Conservation (phyloP, 2,797 vertebrate genomes). For the Tokudaia tokunoshimensis region DNA sequence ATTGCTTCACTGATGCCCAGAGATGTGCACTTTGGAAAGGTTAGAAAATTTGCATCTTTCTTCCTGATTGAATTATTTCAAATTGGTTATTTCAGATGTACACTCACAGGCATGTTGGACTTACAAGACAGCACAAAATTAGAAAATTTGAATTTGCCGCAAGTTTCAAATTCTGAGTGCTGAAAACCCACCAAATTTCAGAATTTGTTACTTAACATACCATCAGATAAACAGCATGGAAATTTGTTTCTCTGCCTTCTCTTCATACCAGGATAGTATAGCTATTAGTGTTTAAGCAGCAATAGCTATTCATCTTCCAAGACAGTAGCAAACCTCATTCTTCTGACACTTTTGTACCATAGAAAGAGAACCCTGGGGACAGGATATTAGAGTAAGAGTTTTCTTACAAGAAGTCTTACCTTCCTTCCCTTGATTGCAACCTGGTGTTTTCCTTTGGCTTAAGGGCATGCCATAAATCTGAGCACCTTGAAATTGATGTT, state of each 20-base stretch:
- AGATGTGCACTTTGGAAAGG: constrained; percentile 53
- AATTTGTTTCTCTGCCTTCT: constrained; percentile 29
- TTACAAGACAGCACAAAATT: constrained; percentile 35
- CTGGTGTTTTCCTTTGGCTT: constrained; percentile 74
- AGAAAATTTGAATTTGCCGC: constrained; percentile 53
- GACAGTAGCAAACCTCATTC: constrained; percentile 53
- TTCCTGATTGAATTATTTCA: constrained; percentile 63
- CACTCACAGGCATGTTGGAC: background rate
- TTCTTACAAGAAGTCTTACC: constrained; percentile 35
- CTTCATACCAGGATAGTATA: constrained; percentile 11
- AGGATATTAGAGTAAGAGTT: constrained; percentile 31
- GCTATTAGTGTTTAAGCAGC: constrained; percentile 26
- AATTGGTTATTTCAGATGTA: constrained; percentile 63
- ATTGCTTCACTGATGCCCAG: constrained; percentile 37
- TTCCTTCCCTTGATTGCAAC: constrained; percentile 74
- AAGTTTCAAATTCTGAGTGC: constrained; percentile 34
- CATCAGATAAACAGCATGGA: background rate
- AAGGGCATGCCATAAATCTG: constrained; percentile 76
- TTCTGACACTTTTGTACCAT: constrained; percentile 57
- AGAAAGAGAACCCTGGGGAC: constrained; percentile 56
- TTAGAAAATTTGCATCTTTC: constrained; percentile 59
- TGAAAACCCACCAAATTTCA: constrained; percentile 31
- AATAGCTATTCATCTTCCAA: constrained; percentile 58
- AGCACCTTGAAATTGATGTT: constrained; percentile 76
- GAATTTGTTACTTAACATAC: background rate